phyloP scores from a whole-genome alignment of 92 coral and sea anemone genomes.

The Pocillopora meandrina region DNA sequence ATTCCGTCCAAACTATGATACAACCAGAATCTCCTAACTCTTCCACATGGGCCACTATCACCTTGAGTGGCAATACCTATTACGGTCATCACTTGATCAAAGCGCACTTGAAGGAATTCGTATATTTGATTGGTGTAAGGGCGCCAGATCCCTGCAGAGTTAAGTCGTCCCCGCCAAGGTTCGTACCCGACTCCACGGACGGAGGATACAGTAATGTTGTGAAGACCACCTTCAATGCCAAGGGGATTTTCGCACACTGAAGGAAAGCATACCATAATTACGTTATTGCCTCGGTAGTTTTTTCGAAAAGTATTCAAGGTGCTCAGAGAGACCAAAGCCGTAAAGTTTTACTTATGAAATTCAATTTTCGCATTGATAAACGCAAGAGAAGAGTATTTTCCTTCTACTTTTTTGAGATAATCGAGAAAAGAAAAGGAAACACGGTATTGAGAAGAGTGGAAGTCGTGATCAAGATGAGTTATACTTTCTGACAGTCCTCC shows the following conservation, averaged over 20 bases:
- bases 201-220: slow-evolving; percentile 45
- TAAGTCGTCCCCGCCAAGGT: slow-evolving; percentile 48
- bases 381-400: too few relatives aligned
- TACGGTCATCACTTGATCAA: slow-evolving; percentile 19
- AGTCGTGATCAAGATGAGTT: too few relatives aligned
- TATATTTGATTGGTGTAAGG: neutral
- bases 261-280: neutral
- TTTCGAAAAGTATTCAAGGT: neutral
- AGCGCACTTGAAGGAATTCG: slow-evolving; percentile 28
- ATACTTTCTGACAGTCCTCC: too few relatives aligned
- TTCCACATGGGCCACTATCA: slow-evolving; percentile 6
- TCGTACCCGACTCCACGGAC: slow-evolving; percentile 38
- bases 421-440: too few relatives aligned
- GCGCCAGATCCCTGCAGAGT: slow-evolving; percentile 27
- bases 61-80: slow-evolving; percentile 32
- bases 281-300: neutral
- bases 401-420: too few relatives aligned
- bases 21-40: slow-evolving; percentile 7
- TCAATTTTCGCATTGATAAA: too few relatives aligned
- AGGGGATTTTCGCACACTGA: slow-evolving; percentile 55
- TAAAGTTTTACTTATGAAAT: too few relatives aligned
- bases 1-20: neutral
- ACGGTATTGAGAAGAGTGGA: too few relatives aligned
- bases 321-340: too few relatives aligned
- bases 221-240: slow-evolving; percentile 50